Percentiles rank a stretch among this genome's conserved stretches.
phyloP scores from a whole-genome alignment of 1,140 invertebrate species.

The Musca vetustissima region DNA sequence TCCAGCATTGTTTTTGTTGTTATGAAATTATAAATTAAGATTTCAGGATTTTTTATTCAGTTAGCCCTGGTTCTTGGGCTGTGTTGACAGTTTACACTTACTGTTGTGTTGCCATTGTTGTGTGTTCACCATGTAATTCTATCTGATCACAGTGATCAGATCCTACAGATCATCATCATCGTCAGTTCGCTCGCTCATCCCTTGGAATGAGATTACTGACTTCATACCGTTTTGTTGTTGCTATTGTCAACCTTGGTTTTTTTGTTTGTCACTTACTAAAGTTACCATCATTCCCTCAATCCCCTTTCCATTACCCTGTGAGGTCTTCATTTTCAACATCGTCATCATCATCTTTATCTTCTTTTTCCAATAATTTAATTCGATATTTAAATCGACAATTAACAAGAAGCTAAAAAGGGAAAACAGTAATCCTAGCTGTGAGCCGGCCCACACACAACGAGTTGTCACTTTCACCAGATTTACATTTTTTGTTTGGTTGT shows the following conservation, averaged over 20 bases:
- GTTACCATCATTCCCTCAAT: too few species aligned
- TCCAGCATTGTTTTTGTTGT: too few species aligned
- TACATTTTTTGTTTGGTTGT: too few species aligned
- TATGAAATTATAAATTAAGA: slow-evolving; percentile 17
- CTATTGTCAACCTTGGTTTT: neutral
- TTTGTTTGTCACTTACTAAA: too few species aligned
- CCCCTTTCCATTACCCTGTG: neutral
- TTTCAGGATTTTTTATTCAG: neutral
- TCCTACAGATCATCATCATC: neutral
- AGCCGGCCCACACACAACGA: too few species aligned
- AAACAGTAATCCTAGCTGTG: too few species aligned
- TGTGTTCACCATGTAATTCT: neutral
- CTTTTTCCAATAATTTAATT: slow-evolving; percentile 12
- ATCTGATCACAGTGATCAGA: neutral
- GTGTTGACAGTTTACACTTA: slow-evolving; percentile 16
- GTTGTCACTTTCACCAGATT: too few species aligned
- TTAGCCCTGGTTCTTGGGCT: neutral
- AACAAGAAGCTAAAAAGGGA: neutral
- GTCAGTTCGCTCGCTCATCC: too few species aligned
- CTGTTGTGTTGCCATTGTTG: neutral
- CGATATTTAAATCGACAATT: slow-evolving; percentile 7
- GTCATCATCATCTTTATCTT: too few species aligned
- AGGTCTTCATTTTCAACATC: slow-evolving; percentile 11
- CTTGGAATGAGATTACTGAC: too few species aligned
- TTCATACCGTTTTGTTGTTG: neutral